Percentiles rank a stretch among this genome's conserved stretches.
Conservation (phyloP, 37 sponge, comb jelly and placozoan species). For the Tethya wilhelma region DNA sequence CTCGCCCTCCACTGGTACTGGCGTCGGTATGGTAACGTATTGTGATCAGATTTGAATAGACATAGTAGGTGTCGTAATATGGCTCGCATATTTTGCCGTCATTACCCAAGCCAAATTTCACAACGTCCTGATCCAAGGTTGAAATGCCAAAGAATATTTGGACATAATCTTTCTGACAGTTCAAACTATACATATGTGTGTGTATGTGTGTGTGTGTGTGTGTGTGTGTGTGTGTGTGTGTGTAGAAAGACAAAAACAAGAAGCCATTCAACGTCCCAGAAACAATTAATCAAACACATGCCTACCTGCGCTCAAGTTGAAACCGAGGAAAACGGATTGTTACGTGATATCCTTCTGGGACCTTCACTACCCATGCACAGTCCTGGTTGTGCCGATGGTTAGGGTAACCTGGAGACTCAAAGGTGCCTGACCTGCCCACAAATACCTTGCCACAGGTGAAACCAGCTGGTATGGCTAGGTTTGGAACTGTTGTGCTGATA, state of each 20-base stretch:
- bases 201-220: no score
- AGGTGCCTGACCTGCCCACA: neutral
- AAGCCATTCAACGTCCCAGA: no score
- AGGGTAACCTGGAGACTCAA: conserved; percentile 44
- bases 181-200: neutral
- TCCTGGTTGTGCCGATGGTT: conserved; percentile 5
- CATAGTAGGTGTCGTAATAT: neutral
- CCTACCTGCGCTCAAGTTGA: conserved; percentile 8
- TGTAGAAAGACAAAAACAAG: no score
- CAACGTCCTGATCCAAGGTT: neutral
- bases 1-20: conserved; percentile 3
- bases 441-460: conserved; percentile 36
- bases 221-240: no score
- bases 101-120: neutral
- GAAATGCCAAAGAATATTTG: neutral
- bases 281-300: neutral
- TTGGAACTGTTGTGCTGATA: neutral
- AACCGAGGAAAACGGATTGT: neutral
- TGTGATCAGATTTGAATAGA: neutral
- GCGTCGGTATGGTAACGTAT: conserved; percentile 6
- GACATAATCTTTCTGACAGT: neutral
- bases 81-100: neutral
- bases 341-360: conserved; percentile 37
- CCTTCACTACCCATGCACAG: conserved; percentile 48
- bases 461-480: conserved; percentile 2